Evolutionary conservation across 23 tunicate species (phyloP), one percentile per base, ranked within the genome.

Genomic region (Botrylloides violaceus): DNA sequence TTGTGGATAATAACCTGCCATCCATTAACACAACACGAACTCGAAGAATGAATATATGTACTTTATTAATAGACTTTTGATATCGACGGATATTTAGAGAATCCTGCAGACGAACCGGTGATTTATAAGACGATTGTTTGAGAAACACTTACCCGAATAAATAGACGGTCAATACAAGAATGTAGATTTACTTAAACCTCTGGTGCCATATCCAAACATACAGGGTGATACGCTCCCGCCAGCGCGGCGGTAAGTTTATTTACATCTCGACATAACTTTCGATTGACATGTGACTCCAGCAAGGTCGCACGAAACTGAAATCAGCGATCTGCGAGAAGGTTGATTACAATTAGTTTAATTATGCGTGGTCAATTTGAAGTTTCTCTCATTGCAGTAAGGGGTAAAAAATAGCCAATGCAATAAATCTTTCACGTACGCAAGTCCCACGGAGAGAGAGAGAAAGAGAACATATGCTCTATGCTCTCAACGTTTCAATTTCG

Each of bases 61-160:
- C 15, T 7, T 15, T 7, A 9, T 43, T 43, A 43, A 43, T 43
- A 7, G 53, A 43, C 15, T 9, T 43, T 43, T 43, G 53, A 43
- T 43, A 43, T 43, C 53, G 15, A 43, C 12, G 9, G 53, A 43
- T 43, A 43, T 9, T 43, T 7, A 15, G 15, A 43, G 15, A 43
- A 43, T 43, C 53, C 15, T 43, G 53, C 53, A 43, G 53, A 43
- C 53, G 15, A 43, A 43, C 53, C 53, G 53, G 53, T 43, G 53
- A 43, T 43, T 43, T 43, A 43, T 43, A 43, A 43, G 53, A 43
- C 53, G 53, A 43, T 43, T 43, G 53, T 43, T 43, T 43, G 53
- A 43, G 53, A 43, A 7, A 43, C 53, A 43, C 53, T 43, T 43
- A 43, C 12, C 53, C 53, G 53, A 43, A 43, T 43, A 43, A 43